Base-by-base conservation (phyloP, 92 coral and sea anemone species). In the Pocillopora grandis region DNA sequence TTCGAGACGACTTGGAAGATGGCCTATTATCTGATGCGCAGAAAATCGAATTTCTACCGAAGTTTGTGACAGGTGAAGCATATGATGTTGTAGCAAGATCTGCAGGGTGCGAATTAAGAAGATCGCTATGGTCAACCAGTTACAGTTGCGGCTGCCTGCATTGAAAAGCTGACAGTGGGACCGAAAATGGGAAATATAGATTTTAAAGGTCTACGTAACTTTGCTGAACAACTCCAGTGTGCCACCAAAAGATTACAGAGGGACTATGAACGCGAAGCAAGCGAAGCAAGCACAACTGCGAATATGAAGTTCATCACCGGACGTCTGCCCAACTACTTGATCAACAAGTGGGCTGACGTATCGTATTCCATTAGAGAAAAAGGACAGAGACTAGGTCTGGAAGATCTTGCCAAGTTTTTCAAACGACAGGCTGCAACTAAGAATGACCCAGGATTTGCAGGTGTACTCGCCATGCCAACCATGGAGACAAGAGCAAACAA, bases 381-480 rank as follows among this genome's bases (percentile, higher is more conserved):
- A 49, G 90, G 94, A 59, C 66, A 17, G 36, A 23, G 48, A 17
- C 93, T 83, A 56, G 62, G 58, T 60, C 42, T 90, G 55, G 62
- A 63, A 61, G 90, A 89, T 67, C 81, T 89, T 15, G 80, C 83
- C 55, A 49, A 42, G 14, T 62, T 42, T 35, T 89, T 90, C 19
- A 90, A 83, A 69, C 84, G 86, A 59, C 92, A 82, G 70, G 92
- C 85, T 33, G 90, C 92, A 36, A 89, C 86, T 13, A 89, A 86
- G 78, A 89, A 72, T 77, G 84, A 89, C 71, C 92, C 90, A 14
- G 84, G 75, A 15, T 89, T 86, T 49, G 81, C 73, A 16, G 76
- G 71, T 62, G 52, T 80, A 9, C 8, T 17, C 10, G 10, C 71
- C 15, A 55, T 79, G 33, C 37, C 72, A 35, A 73, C 42, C 66